Percentiles rank a stretch among this genome's conserved stretches.
phyloP scores from a whole-genome alignment of 2,113 vertebrate species.

The Sinosuthora webbiana region DNA sequence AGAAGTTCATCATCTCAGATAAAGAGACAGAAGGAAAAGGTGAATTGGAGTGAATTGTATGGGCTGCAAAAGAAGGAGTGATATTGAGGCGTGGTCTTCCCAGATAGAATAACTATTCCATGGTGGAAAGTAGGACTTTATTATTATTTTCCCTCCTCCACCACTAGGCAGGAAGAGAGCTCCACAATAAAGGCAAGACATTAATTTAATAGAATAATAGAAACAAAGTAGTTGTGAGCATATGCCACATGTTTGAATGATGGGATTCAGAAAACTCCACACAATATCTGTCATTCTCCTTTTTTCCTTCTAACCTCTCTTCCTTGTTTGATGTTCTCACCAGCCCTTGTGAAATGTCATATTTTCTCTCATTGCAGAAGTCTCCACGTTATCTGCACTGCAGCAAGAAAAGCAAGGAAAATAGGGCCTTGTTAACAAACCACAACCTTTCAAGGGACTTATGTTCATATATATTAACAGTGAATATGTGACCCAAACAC shows the following conservation, averaged over 20 bases:
- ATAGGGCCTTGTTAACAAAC: neutral
- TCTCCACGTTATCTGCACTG: neutral
- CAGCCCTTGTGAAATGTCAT: neutral
- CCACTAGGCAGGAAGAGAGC: neutral
- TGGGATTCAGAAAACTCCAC: neutral
- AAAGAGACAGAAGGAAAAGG: neutral
- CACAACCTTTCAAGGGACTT: neutral
- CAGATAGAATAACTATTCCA: neutral
- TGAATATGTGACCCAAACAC: neutral
- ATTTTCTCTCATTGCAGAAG: neutral
- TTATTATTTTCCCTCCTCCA: neutral
- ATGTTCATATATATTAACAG: neutral
- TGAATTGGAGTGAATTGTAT: neutral
- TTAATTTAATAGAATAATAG: neutral
- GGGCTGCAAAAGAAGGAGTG: neutral
- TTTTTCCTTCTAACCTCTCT: neutral
- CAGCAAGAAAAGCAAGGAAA: neutral
- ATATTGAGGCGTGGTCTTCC: rapidly evolving
- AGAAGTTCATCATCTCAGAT: neutral
- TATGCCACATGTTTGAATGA: neutral
- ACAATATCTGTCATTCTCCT: neutral
- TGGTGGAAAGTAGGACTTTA: neutral
- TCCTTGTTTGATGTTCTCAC: neutral
- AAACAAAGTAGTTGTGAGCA: neutral
- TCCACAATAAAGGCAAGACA: neutral